Conservation (phyloP, 2,888 invertebrate species). For the Diloba caeruleocephala region DNA sequence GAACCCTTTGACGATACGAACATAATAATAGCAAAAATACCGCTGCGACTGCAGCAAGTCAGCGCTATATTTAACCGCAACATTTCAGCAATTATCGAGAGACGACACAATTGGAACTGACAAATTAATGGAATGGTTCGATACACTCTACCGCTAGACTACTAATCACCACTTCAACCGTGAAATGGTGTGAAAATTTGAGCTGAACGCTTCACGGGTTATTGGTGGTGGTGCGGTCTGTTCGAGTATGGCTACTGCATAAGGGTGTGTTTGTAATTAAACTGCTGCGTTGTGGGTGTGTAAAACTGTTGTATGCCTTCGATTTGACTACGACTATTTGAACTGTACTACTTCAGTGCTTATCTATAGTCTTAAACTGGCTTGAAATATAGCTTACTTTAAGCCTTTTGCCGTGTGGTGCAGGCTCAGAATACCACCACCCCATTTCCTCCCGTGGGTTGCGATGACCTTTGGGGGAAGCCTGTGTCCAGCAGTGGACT, state of each 20-base stretch:
- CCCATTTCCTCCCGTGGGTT: too few relatives aligned
- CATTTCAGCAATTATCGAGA: slow-evolving; percentile 69
- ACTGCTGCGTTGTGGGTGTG: too few relatives aligned
- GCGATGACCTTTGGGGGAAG: too few relatives aligned
- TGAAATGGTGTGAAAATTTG: slow-evolving; percentile 75
- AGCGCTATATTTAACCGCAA: slow-evolving; percentile 61
- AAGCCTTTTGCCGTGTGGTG: too few relatives aligned
- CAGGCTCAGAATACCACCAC: too few relatives aligned
- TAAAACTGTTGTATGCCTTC: too few relatives aligned
- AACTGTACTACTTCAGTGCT: too few relatives aligned
- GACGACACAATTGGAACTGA: slow-evolving; percentile 72
- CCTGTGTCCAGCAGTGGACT: too few relatives aligned
- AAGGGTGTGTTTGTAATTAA: background rate
- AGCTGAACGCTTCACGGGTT: slow-evolving; percentile 39
- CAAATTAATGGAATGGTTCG: slow-evolving; percentile 79
- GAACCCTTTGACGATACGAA: background rate
- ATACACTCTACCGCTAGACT: slow-evolving; percentile 59
- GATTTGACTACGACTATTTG: too few relatives aligned
- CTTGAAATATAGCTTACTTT: too few relatives aligned
- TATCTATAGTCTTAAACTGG: too few relatives aligned
- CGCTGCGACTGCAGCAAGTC: slow-evolving; percentile 32
- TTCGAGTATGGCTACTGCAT: slow-evolving; percentile 20
- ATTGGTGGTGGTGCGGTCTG: slow-evolving; percentile 36
- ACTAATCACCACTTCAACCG: slow-evolving; percentile 76
- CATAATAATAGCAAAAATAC: slow-evolving; percentile 1